Evolutionary conservation across 2,797 vertebrate genomes (phyloP).

Genomic region (Schizopygopsis malacanthus): DNA sequence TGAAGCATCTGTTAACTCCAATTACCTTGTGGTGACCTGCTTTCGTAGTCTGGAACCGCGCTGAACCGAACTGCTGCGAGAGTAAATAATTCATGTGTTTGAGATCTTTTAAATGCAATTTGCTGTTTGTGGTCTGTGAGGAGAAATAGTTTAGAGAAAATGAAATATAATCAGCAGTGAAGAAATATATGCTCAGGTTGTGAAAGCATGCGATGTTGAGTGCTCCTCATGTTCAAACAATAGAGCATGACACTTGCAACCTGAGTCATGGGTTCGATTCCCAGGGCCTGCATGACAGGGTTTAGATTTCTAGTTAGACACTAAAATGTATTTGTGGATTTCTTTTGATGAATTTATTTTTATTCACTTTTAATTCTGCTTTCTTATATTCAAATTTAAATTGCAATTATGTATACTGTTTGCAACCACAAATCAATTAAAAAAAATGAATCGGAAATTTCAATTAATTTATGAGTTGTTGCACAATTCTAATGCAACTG

Average conservation of each 20-base stretch:
- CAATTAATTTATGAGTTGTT: background rate
- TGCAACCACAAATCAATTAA: background rate
- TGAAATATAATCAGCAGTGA: background rate
- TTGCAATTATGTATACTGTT: background rate
- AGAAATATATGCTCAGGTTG: background rate
- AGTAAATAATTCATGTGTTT: conserved; percentile 36
- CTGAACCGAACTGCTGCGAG: conserved; percentile 37
- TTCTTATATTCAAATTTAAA: background rate
- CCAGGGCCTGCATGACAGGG: background rate
- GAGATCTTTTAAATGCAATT: conserved; percentile 23
- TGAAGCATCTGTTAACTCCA: conserved; percentile 72
- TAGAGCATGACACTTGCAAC: background rate
- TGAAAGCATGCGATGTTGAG: background rate
- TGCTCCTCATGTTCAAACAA: background rate
- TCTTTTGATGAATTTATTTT: background rate
- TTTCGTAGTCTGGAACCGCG: conserved; percentile 56
- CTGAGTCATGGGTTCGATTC: background rate
- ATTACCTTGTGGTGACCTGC: conserved; percentile 70
- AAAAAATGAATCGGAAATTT: background rate
- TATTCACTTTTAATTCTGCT: background rate
- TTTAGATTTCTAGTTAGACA: background rate
- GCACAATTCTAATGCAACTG: background rate
- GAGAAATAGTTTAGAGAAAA: conserved; percentile 3
- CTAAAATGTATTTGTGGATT: background rate
- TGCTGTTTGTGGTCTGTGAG: conserved; percentile 1